These are phyloP conservation scores for Acanthoscelides obtectus DNA, from an alignment of 2,888 invertebrate species.

Conservation along the genomic window DNA sequence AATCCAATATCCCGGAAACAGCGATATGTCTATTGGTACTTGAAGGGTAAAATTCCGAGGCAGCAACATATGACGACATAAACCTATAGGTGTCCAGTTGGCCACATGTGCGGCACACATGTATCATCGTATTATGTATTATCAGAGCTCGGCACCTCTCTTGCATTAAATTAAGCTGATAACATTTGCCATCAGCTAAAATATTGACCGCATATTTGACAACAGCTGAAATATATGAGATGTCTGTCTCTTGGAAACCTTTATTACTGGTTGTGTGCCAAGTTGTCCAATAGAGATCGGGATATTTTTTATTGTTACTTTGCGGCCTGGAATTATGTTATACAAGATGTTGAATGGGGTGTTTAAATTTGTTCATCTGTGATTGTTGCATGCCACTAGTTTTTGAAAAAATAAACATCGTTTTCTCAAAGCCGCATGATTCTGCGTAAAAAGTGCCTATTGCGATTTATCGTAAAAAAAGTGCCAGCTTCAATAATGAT, in stretches of 20 bases:
- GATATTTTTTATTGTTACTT: neutral
- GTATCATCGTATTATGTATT: constrained; percentile 17
- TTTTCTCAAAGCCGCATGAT: no score
- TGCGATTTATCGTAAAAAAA: no score
- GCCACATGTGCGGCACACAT: constrained; percentile 17
- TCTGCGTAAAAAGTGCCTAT: no score
- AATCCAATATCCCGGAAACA: neutral
- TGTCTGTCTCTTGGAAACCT: neutral
- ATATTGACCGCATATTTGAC: neutral
- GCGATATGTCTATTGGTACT: neutral
- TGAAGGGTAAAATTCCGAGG: neutral
- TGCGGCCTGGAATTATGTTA: neutral
- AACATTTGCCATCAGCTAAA: neutral
- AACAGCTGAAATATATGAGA: neutral
- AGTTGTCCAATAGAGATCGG: neutral
- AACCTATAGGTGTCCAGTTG: constrained; percentile 14
- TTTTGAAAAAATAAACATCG: no score
- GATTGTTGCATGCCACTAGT: no score
- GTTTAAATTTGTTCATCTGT: no score
- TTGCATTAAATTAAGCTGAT: neutral
- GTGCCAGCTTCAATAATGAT: no score
- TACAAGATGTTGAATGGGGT: no score
- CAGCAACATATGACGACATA: constrained; percentile 14
- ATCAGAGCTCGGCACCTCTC: constrained; percentile 13
- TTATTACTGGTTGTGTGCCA: neutral